Percentiles rank a stretch among this genome's conserved stretches.
These are phyloP conservation scores for Drosophila santomea DNA, from an alignment of 1,140 invertebrate species.

Conservation along the genomic window DNA sequence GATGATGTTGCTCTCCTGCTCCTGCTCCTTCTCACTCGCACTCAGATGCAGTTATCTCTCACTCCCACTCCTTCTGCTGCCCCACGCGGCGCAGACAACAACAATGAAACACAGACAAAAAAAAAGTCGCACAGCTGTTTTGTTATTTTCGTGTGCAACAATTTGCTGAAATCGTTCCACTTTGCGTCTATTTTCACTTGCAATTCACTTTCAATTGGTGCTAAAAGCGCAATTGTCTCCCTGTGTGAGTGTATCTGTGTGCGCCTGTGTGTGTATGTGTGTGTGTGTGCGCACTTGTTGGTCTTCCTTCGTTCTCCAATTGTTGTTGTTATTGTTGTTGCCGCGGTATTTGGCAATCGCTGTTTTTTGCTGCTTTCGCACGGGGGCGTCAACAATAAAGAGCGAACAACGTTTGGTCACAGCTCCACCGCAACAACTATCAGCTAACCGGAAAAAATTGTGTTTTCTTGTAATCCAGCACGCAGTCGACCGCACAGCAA, in stretches of 20 bases:
- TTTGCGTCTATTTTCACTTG: slow-evolving; percentile 73
- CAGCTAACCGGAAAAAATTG: neutral
- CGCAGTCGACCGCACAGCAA: neutral
- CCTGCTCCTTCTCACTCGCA: neutral
- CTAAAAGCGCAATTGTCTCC: slow-evolving; percentile 31
- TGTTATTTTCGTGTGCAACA: slow-evolving; percentile 64
- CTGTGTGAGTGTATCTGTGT: slow-evolving; percentile 1
- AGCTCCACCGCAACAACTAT: neutral
- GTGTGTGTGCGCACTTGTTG: slow-evolving; percentile 54
- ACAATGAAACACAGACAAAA: slow-evolving; percentile 1
- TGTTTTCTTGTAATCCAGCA: too few species aligned
- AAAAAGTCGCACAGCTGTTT: slow-evolving; percentile 50
- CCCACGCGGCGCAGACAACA: slow-evolving; percentile 27
- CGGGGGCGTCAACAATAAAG: neutral
- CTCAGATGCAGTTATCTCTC: slow-evolving; percentile 1
- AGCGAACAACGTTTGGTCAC: neutral
- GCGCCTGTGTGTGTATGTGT: slow-evolving; percentile 14
- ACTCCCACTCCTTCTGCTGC: slow-evolving; percentile 4
- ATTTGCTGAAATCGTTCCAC: slow-evolving; percentile 64
- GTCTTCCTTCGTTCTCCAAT: slow-evolving; percentile 40
- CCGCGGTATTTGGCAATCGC: neutral
- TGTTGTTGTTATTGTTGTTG: neutral
- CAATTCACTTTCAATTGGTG: slow-evolving; percentile 74
- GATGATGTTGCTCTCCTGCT: slow-evolving; percentile 11
- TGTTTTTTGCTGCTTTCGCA: too few species aligned